These are phyloP conservation scores for Pseudomugil gertrudae DNA, from an alignment of 2,797 vertebrate genomes.

Conservation along the genomic window DNA sequence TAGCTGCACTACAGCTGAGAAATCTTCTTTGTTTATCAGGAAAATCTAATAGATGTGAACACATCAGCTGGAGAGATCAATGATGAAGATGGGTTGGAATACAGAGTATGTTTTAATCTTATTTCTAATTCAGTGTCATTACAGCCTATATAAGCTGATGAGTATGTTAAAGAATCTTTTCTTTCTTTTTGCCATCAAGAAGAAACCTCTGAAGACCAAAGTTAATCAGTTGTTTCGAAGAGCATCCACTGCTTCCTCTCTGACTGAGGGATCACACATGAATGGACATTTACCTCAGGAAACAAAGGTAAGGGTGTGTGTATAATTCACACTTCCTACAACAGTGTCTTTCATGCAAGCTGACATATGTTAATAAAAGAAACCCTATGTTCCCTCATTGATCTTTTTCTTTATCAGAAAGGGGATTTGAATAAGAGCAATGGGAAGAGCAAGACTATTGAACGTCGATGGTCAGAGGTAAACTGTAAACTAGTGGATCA, in stretches of 20 bases:
- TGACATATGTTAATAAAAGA: neutral
- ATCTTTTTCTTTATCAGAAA: constrained; percentile 9
- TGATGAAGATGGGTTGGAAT: constrained; percentile 38
- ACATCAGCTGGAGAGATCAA: constrained; percentile 43
- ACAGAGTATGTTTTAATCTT: constrained; percentile 41
- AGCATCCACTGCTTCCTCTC: constrained; percentile 17
- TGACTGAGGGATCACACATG: constrained; percentile 13
- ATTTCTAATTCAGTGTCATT: neutral
- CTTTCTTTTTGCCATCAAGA: constrained; percentile 39
- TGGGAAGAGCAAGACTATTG: neutral
- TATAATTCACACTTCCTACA: neutral
- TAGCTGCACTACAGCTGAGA: neutral
- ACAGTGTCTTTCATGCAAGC: neutral
- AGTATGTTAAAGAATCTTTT: neutral
- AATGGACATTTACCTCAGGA: constrained; percentile 25
- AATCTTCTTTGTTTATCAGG: constrained; percentile 43
- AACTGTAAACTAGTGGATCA: neutral
- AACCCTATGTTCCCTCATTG: neutral
- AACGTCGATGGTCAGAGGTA: constrained; percentile 57
- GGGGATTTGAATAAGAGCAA: neutral
- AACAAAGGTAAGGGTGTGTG: constrained; percentile 32
- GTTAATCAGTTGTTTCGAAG: constrained; percentile 55
- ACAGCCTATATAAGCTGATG: neutral
- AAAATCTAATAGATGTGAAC: constrained; percentile 5
- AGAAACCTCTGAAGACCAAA: constrained; percentile 55